Percentiles rank a stretch among this genome's conserved stretches.
phyloP scores from a whole-genome alignment of 2,888 invertebrate species.

The Gymnoscelis rufifasciata region DNA sequence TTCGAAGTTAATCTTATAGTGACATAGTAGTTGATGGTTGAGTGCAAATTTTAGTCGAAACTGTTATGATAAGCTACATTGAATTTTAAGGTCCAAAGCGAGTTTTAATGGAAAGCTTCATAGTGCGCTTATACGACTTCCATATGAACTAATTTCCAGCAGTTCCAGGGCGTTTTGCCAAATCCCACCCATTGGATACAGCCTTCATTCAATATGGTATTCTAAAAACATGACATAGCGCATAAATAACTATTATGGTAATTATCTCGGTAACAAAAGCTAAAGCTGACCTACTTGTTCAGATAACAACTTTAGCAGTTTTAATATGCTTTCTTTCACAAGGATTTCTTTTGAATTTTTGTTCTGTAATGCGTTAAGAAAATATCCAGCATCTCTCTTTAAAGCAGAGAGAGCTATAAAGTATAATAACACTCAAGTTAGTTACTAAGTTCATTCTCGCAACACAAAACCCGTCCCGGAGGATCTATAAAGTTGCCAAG shows the following conservation, averaged over 20 bases:
- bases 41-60: too few species aligned
- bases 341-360: not conserved
- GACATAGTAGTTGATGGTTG: too few species aligned
- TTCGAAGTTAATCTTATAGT: too few species aligned
- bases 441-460: slow-evolving; percentile 6
- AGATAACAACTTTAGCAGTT: too few species aligned
- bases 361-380: not conserved
- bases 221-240: slow-evolving; percentile 37
- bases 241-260: slow-evolving; percentile 42
- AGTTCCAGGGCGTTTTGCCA: slow-evolving; percentile 14
- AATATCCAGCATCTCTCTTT: not conserved
- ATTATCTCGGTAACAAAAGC: slow-evolving; percentile 28
- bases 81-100: too few species aligned
- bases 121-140: slow-evolving; percentile 5
- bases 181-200: slow-evolving; percentile 30
- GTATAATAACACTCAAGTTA: slow-evolving; percentile 7
- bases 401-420: not conserved
- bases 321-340: not conserved
- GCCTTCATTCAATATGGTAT: slow-evolving; percentile 32
- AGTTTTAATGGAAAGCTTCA: too few species aligned
- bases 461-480: slow-evolving; percentile 17
- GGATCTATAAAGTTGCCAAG: slow-evolving; percentile 24
- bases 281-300: slow-evolving; percentile 20
- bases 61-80: too few species aligned
- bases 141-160: slow-evolving; percentile 12